These are phyloP conservation scores for Neoarius graeffei DNA, from an alignment of 2,113 vertebrate genomes.

Conservation along the genomic window DNA sequence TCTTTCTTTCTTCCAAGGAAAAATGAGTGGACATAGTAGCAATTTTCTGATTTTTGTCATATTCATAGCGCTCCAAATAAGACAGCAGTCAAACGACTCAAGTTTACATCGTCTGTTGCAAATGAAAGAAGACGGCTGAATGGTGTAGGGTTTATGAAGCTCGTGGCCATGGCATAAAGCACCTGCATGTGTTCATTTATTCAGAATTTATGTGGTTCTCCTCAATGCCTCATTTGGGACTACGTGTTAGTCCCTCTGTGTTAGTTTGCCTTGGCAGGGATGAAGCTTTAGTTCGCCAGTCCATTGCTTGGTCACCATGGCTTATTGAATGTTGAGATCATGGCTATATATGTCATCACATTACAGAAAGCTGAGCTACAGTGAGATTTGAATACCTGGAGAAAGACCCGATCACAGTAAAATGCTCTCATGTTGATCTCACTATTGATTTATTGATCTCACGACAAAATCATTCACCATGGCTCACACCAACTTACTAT, in stretches of 20 bases:
- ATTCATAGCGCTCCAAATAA: slow-evolving; percentile 45
- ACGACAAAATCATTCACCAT: neutral
- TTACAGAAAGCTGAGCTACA: neutral
- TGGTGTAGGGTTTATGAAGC: slow-evolving; percentile 50
- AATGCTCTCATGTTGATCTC: neutral
- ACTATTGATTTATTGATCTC: neutral
- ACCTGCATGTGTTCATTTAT: slow-evolving; percentile 67
- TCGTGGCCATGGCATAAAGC: neutral
- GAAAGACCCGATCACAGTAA: neutral
- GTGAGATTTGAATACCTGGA: neutral
- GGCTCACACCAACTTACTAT: neutral
- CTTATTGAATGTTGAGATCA: neutral
- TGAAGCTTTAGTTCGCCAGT: neutral
- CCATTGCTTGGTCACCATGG: neutral
- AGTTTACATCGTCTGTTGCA: neutral
- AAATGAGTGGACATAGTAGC: slow-evolving; percentile 29
- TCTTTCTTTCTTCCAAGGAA: neutral
- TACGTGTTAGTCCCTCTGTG: slow-evolving; percentile 67
- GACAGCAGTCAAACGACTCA: slow-evolving; percentile 9
- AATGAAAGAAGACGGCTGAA: neutral
- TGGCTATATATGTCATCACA: neutral
- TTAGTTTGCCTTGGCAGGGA: slow-evolving; percentile 65
- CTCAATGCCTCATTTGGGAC: slow-evolving; percentile 1
- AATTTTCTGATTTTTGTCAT: slow-evolving; percentile 47
- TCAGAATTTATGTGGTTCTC: slow-evolving; percentile 69